Percentiles rank a stretch among this genome's conserved stretches.
These are phyloP conservation scores for Alosa sapidissima DNA, from an alignment of 2,797 vertebrate species.

Conservation along the genomic window DNA sequence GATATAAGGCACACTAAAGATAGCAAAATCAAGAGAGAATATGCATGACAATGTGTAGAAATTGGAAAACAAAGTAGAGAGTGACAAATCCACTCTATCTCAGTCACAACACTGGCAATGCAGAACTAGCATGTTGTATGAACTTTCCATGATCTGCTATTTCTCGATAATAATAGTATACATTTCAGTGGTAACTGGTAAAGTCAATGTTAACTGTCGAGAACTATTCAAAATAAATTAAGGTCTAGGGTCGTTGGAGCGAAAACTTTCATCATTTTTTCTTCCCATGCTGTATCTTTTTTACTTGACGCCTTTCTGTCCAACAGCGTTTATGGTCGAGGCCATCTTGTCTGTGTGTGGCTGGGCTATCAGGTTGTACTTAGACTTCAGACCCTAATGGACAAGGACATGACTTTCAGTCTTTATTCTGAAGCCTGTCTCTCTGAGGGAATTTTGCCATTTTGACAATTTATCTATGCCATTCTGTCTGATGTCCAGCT, in stretches of 20 bases:
- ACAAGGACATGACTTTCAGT: background rate
- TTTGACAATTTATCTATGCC: background rate
- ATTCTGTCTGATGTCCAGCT: background rate
- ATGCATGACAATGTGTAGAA: conserved; percentile 17
- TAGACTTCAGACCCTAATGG: background rate
- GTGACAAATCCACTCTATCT: background rate
- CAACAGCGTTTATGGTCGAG: background rate
- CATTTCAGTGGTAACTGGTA: too few relatives aligned
- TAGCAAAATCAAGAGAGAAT: background rate
- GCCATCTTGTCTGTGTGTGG: background rate
- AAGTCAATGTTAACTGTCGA: background rate
- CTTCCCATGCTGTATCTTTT: background rate
- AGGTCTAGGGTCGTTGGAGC: background rate
- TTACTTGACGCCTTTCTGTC: background rate
- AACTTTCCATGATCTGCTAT: background rate
- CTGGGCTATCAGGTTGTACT: background rate
- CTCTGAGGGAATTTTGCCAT: background rate
- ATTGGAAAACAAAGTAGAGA: background rate
- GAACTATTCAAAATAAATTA: background rate
- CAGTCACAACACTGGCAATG: background rate
- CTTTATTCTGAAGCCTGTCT: background rate
- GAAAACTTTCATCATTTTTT: background rate
- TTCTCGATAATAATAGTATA: background rate
- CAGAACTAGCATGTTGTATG: background rate
- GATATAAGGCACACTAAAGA: conserved; percentile 37